phyloP scores from a whole-genome alignment of 2,888 invertebrate genomes.

The Mantis religiosa region DNA sequence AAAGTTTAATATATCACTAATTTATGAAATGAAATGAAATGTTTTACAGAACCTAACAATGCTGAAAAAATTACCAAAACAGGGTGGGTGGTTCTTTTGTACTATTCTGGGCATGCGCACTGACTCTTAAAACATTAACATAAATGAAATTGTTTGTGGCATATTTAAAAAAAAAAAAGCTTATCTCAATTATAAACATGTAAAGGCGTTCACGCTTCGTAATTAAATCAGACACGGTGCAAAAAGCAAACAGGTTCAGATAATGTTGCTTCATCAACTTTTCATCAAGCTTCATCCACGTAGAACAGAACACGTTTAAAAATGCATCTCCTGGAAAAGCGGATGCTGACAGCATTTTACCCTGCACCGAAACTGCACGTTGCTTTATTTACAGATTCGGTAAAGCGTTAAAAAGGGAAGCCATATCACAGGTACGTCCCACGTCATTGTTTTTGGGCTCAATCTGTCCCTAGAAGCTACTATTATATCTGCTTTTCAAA shows the following conservation, averaged over 20 bases:
- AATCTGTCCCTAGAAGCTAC: not conserved
- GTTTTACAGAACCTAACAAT: no score
- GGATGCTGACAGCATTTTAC: not conserved
- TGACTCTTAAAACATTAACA: no score
- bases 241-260: not conserved
- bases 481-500: not conserved
- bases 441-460: not conserved
- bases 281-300: not conserved
- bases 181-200: no score
- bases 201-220: no score
- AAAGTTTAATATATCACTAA: no score
- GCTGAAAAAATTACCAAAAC: no score
- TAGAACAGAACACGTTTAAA: not conserved
- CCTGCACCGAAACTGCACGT: not conserved
- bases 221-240: not conserved
- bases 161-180: no score
- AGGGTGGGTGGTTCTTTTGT: no score
- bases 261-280: not conserved
- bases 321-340: not conserved
- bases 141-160: no score
- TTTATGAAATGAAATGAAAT: no score
- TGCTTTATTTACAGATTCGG: not conserved
- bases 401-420: not conserved
- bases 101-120: no score
- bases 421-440: not conserved